Base-by-base conservation (phyloP, 2,888 invertebrate species). In the Phyllotreta striolata region DNA sequence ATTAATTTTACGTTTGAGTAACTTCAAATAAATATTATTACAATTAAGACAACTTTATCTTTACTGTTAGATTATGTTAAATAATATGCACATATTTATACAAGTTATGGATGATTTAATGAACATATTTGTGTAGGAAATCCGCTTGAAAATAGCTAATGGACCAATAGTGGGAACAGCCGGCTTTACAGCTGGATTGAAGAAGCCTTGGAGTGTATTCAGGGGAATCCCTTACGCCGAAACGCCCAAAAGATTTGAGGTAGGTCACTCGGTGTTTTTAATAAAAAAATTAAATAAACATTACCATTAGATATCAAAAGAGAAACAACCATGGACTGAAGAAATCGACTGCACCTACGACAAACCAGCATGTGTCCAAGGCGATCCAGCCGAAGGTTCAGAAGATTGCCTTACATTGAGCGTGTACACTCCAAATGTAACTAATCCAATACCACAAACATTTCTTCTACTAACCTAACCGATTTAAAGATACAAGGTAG, bases 231-330 rank as follows among this genome's bases (percentile, higher is more conserved):
- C 51, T 35, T 51, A 35, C 12, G 51, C 51, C 1, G 51, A 51
- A 35, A 1, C 35, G n/a, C 51, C 51, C 10, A 12, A 10, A 12
- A 51, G 51, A 37, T 51, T 51, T 14, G 51, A 51, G 51, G 51
- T 51, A 35, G 37, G 47, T 24, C 2, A 40, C 41, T 40, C 4
- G 41, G 10, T 3, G 7, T 44, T 14, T 44, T 44, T 44, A n/a
- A n/a, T n/a, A n/a, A n/a, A n/a, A n/a, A n/a, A n/a, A n/a, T n/a
- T n/a, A n/a, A n/a, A n/a, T n/a, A n/a, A n/a, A n/a, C n/a, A n/a
- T n/a, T n/a, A n/a, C n/a, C n/a, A 47, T 12, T 84, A 88, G 6
- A 90, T 91, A 0, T 85, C 70, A 34, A 55, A 38, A 12, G 46
- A 61, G 47, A 69, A 68, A 60, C 37, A 12, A 7, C 60, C 60